Conservation (phyloP, 2,797 vertebrate genomes). For the Chaetophractus vellerosus region DNA sequence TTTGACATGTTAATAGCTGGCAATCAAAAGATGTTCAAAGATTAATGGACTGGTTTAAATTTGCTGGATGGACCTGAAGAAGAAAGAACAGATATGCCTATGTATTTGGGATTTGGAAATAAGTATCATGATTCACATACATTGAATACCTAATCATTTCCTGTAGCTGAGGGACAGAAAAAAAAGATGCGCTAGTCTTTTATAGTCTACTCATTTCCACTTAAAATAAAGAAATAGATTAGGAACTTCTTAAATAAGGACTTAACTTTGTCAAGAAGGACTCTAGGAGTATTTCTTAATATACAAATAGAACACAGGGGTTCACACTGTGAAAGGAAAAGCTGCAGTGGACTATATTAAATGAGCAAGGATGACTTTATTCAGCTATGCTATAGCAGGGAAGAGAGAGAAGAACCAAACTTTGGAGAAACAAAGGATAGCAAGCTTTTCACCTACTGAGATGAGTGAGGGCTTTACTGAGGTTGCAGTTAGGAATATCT, state of each 20-base stretch:
- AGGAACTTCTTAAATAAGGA: constrained; percentile 27
- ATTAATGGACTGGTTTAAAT: constrained; percentile 21
- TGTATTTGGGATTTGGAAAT: background rate
- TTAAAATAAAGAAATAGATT: background rate
- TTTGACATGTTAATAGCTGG: constrained; percentile 55
- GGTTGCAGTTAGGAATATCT: too few species aligned
- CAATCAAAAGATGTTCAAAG: constrained; percentile 32
- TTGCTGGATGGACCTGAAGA: background rate
- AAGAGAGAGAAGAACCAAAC: too few species aligned
- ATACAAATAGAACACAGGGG: background rate
- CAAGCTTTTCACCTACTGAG: too few species aligned
- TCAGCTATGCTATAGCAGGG: too few species aligned
- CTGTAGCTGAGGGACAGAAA: background rate
- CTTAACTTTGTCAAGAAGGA: background rate
- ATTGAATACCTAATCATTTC: background rate
- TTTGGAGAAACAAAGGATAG: too few species aligned
- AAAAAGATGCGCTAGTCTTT: background rate
- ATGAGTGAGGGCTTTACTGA: too few species aligned
- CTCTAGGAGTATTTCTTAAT: constrained; percentile 29
- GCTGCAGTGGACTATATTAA: too few species aligned
- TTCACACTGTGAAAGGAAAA: background rate
- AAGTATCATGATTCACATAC: background rate
- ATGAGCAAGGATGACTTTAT: too few species aligned
- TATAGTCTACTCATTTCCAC: background rate
- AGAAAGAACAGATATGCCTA: background rate